Evolutionary conservation across 2,113 vertebrate genomes (phyloP).

Genomic region (Choloepus hoffmanni): DNA sequence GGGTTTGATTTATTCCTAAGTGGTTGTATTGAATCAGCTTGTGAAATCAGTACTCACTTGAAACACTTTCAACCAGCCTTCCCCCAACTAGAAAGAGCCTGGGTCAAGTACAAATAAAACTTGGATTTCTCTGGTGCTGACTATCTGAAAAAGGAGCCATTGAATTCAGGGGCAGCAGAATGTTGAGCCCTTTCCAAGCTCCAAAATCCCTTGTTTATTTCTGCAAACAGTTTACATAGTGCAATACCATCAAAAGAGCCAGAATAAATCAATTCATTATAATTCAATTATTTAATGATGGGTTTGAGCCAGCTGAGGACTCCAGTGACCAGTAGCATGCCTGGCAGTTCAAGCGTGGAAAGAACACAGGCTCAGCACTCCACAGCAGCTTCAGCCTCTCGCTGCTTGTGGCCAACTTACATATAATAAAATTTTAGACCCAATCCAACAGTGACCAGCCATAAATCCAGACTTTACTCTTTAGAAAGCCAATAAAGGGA

Average conservation of each 20-base stretch:
- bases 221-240: conserved; percentile 83
- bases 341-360: conserved; percentile 45
- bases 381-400: not conserved
- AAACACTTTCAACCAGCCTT: conserved; percentile 73
- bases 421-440: not conserved
- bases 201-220: conserved; percentile 85
- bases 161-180: conserved; percentile 81
- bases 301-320: conserved; percentile 42
- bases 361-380: conserved; percentile 17
- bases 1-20: conserved; percentile 19
- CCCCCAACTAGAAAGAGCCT: conserved; percentile 76
- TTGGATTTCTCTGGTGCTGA: conserved; percentile 68
- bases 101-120: conserved; percentile 56
- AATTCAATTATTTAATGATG: conserved; percentile 85
- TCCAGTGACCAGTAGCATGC: conserved; percentile 65
- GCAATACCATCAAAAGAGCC: conserved; percentile 81
- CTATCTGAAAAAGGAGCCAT: conserved; percentile 78
- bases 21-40: conserved; percentile 53
- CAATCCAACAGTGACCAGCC: not conserved
- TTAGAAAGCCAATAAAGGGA: not conserved
- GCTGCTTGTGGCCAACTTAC: not conserved
- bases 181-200: conserved; percentile 83
- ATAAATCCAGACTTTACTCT: not conserved
- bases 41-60: conserved; percentile 56
- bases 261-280: conserved; percentile 85